phyloP scores from a whole-genome alignment of 2,113 vertebrate genomes.

The Phrynosoma platyrhinos region DNA sequence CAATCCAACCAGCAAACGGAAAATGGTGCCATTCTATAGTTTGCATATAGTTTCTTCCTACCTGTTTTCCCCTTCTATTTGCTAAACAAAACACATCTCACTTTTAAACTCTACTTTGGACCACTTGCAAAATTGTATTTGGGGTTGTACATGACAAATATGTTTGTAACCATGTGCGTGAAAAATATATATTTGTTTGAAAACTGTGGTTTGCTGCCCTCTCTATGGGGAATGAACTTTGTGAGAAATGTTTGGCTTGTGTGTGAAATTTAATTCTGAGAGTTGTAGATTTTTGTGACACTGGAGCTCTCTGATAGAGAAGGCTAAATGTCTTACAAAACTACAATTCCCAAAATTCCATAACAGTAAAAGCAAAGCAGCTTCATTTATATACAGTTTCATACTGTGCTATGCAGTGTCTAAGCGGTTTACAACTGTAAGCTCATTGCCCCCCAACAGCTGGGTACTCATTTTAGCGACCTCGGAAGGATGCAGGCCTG shows the following conservation, averaged over 20 bases:
- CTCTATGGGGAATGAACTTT: neutral
- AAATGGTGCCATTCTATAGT: neutral
- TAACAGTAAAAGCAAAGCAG: no score
- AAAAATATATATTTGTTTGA: neutral
- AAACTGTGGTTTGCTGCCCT: neutral
- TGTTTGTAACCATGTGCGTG: neutral
- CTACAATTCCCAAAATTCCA: no score
- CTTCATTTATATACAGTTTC: no score
- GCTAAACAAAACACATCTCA: neutral
- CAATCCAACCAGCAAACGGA: constrained; percentile 8
- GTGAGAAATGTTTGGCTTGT: no score
- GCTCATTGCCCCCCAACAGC: no score
- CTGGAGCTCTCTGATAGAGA: no score
- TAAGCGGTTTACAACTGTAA: no score
- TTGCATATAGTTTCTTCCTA: neutral
- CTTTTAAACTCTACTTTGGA: neutral
- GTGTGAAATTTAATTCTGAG: neutral
- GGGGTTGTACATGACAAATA: neutral
- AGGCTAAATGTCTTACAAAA: no score
- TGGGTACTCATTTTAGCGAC: no score
- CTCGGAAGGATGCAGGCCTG: no score
- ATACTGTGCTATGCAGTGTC: no score
- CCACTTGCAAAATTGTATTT: neutral
- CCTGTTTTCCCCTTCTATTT: neutral
- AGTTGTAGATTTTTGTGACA: no score